phyloP scores from a whole-genome alignment of 1,140 invertebrate genomes.

The Chymomyza costata region DNA sequence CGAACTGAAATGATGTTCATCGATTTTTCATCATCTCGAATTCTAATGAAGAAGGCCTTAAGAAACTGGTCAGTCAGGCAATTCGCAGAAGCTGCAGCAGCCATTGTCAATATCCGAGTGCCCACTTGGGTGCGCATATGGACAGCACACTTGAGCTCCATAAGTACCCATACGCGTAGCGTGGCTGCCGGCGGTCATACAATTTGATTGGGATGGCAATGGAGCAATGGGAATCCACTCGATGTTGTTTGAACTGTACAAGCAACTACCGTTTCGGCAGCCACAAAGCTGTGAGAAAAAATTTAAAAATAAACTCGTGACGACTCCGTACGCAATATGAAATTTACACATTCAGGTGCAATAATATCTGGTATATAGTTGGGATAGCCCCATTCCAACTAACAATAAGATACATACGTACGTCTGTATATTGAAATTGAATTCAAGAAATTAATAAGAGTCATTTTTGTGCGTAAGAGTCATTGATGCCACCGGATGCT shows the following conservation, averaged over 20 bases:
- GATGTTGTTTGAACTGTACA: slow-evolving; percentile 64
- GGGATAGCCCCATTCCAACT: no score
- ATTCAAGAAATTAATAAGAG: slow-evolving; percentile 70
- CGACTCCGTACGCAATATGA: slow-evolving; percentile 56
- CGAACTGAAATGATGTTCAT: slow-evolving; percentile 40
- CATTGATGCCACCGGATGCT: slow-evolving; percentile 57
- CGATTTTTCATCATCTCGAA: slow-evolving; percentile 54
- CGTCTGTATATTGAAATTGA: slow-evolving; percentile 61
- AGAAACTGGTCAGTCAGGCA: slow-evolving; percentile 11
- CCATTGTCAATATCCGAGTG: slow-evolving; percentile 66
- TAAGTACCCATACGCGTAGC: slow-evolving; percentile 69
- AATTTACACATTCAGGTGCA: no score
- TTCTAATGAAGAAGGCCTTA: slow-evolving; percentile 59
- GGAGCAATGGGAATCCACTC: slow-evolving; percentile 38
- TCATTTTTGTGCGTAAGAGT: slow-evolving; percentile 34
- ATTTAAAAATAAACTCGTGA: slow-evolving; percentile 42
- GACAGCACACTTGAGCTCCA: slow-evolving; percentile 58
- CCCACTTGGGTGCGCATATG: slow-evolving; percentile 63
- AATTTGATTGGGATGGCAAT: no score
- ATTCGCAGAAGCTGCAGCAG: slow-evolving; percentile 23
- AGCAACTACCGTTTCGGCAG: slow-evolving; percentile 67
- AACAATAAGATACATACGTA: no score
- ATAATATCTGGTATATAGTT: no score
- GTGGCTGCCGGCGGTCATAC: no score
- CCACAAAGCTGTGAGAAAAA: slow-evolving; percentile 54